Percentiles rank a stretch among this genome's conserved stretches.
Evolutionary conservation across 1,140 invertebrate species (phyloP).

Genomic region (Lasaia peninsularis): DNA sequence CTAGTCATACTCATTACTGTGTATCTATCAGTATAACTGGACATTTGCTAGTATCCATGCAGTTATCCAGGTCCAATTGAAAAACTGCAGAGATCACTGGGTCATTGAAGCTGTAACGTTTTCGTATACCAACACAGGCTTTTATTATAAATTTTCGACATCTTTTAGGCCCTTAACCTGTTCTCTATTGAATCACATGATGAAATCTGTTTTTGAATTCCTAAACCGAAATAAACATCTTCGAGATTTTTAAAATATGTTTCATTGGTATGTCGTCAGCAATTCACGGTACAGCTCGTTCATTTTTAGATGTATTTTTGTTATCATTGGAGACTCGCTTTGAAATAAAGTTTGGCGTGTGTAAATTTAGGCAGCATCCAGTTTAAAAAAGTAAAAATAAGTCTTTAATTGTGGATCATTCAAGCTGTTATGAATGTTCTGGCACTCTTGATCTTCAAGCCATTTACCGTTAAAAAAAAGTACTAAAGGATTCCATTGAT

Average conservation of each 20-base stretch:
- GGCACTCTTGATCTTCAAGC: too few species aligned
- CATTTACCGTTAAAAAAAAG: too few species aligned
- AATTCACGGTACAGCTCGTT: not conserved
- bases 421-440: too few species aligned
- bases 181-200: not conserved
- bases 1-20: too few species aligned
- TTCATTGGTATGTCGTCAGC: not conserved
- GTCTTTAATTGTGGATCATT: not conserved
- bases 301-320: not conserved
- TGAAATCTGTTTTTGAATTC: not conserved
- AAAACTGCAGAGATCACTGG: not conserved
- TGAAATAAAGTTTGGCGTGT: not conserved
- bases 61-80: not conserved
- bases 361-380: slow-evolving; percentile 1
- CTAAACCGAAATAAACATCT: not conserved
- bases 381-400: not conserved
- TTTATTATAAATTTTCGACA: not conserved
- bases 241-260: not conserved
- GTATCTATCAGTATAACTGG: too few species aligned
- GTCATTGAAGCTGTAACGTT: not conserved
- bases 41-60: not conserved
- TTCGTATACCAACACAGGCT: not conserved
- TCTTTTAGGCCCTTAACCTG: not conserved
- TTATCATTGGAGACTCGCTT: not conserved
- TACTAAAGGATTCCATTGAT: slow-evolving; percentile 26